Percentiles rank a stretch among this genome's conserved stretches.
These are phyloP conservation scores for Microplitis deprimator DNA, from an alignment of 2,888 invertebrate genomes.

Conservation along the genomic window DNA sequence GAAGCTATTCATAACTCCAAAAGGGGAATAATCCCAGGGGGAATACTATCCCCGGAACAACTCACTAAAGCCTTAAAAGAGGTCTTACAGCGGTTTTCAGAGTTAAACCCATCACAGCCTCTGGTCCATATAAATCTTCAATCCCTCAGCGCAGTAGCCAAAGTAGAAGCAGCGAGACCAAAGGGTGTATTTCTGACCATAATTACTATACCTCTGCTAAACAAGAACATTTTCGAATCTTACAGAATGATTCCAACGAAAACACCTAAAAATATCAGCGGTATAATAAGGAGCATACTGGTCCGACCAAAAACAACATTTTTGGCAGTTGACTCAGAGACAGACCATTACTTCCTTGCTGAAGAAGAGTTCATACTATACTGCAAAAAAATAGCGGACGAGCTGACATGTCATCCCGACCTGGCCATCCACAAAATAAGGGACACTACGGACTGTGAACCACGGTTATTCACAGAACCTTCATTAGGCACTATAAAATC, in stretches of 20 bases:
- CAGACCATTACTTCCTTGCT: background rate
- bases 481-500: background rate
- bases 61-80: background rate
- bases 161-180: background rate
- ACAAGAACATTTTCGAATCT: background rate
- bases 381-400: background rate
- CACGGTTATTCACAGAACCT: background rate
- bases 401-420: background rate
- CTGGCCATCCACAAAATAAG: background rate
- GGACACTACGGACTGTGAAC: background rate
- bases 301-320: background rate
- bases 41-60: background rate
- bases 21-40: background rate
- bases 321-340: background rate
- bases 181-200: background rate
- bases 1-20: background rate
- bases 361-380: background rate
- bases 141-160: background rate
- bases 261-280: background rate
- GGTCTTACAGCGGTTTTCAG: background rate
- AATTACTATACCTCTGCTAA: background rate
- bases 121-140: background rate
- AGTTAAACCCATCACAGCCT: background rate
- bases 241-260: background rate
- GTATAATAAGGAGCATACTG: background rate